A percentile compares a stretch with the other conserved stretches of the same genome.
Conservation (phyloP, 2,113 vertebrate species). For the Carassius gibelio region DNA sequence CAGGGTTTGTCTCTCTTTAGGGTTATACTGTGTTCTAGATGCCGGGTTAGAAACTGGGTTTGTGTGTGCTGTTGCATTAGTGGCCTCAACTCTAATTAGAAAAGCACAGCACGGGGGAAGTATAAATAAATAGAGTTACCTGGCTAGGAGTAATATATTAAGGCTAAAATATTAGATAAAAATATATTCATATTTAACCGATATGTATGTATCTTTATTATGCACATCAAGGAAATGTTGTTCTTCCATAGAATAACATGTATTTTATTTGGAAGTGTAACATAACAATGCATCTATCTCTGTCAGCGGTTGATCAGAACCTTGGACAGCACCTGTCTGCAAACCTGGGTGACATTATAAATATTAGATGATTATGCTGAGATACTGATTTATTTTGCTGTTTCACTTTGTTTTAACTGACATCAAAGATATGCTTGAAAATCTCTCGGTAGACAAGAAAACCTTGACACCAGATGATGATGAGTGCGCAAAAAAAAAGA, state of each 20-base stretch:
- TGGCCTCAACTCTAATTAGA: not conserved
- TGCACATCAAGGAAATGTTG: not conserved
- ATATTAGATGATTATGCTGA: not conserved
- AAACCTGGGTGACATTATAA: not conserved
- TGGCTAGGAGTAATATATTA: too few relatives aligned
- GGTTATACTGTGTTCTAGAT: slow-evolving; percentile 6
- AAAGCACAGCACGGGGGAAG: not conserved
- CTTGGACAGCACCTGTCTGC: slow-evolving; percentile 15
- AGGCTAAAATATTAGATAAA: not conserved
- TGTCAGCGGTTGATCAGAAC: not conserved
- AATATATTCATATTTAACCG: not conserved
- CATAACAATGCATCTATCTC: not conserved
- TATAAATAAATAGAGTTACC: too few relatives aligned
- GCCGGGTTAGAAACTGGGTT: not conserved
- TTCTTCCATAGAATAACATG: too few relatives aligned
- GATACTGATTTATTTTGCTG: not conserved
- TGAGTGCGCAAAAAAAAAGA: not conserved
- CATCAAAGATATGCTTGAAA: not conserved
- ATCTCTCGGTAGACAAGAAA: not conserved
- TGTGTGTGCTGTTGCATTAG: not conserved
- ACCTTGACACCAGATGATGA: not conserved
- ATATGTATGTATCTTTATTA: not conserved
- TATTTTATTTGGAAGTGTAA: not conserved
- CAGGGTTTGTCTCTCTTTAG: not conserved
- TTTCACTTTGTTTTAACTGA: not conserved